Evolutionary conservation across 2,888 invertebrate genomes (phyloP).

Genomic region (Drosophila putrida): DNA sequence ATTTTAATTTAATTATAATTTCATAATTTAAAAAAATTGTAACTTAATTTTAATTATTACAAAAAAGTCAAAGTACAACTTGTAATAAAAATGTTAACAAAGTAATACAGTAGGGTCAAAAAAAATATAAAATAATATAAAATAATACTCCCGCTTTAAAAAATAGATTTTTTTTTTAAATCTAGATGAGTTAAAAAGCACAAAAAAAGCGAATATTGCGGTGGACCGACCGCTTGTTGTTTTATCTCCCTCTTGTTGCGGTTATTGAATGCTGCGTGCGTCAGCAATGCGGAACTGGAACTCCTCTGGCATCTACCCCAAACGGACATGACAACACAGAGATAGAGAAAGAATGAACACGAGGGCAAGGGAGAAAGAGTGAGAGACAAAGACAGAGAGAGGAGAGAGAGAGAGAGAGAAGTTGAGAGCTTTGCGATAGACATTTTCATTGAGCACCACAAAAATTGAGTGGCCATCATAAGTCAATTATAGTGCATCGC

Average conservation of each 20-base stretch:
- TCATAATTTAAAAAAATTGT: too few relatives aligned
- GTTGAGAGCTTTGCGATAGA: slow-evolving; percentile 18
- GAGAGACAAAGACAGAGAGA: background rate
- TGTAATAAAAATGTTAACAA: too few relatives aligned
- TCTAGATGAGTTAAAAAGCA: slow-evolving; percentile 11
- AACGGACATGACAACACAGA: slow-evolving; percentile 14
- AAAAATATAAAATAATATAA: too few relatives aligned
- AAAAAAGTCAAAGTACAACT: too few relatives aligned
- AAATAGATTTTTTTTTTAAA: too few relatives aligned
- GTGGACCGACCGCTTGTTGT: slow-evolving; percentile 24
- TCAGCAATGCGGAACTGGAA: slow-evolving; percentile 58
- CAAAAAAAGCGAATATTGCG: slow-evolving; percentile 9
- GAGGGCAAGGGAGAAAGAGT: background rate
- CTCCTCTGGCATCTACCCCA: slow-evolving; percentile 32
- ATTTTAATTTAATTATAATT: too few relatives aligned
- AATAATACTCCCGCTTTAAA: too few relatives aligned
- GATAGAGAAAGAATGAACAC: background rate
- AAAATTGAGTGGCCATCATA: slow-evolving; percentile 33
- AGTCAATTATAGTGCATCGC: slow-evolving; percentile 34
- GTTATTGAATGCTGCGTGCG: slow-evolving; percentile 32
- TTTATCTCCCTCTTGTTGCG: slow-evolving; percentile 44
- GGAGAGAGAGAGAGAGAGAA: background rate
- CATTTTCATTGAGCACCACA: slow-evolving; percentile 42
- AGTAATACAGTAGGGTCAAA: too few relatives aligned
- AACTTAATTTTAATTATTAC: too few relatives aligned